These are phyloP conservation scores for Epinotia demarniana DNA, from an alignment of 2,888 invertebrate species.

Conservation along the genomic window DNA sequence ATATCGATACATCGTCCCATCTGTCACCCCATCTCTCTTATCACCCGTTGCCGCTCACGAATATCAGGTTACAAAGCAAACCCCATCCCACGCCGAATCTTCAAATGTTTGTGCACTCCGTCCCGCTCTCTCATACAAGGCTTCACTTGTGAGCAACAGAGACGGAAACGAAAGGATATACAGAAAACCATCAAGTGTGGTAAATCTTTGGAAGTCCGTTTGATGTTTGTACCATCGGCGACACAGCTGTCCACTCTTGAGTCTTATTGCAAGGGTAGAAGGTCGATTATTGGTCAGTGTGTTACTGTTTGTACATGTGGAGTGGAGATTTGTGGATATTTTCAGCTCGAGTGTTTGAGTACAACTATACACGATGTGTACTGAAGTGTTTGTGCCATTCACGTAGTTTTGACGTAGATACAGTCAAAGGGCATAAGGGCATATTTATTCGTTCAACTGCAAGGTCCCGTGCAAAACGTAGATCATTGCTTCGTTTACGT, in stretches of 20 bases:
- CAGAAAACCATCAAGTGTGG: slow-evolving; percentile 73
- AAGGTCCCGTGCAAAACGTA: not conserved
- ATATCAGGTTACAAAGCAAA: slow-evolving; percentile 73
- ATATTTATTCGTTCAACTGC: not conserved
- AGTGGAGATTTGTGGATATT: not conserved
- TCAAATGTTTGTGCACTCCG: slow-evolving; percentile 50
- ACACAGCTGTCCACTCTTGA: not conserved
- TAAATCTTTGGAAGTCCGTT: slow-evolving; percentile 21
- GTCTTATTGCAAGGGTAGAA: not conserved
- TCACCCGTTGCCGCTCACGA: slow-evolving; percentile 67
- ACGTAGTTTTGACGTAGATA: not conserved
- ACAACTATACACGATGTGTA: slow-evolving; percentile 2
- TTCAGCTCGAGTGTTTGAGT: not conserved
- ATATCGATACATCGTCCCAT: slow-evolving; percentile 45
- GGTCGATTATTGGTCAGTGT: not conserved
- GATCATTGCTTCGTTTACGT: not conserved
- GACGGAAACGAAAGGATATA: slow-evolving; percentile 66
- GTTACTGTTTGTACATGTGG: not conserved
- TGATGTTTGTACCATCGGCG: slow-evolving; percentile 23
- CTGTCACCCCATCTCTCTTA: slow-evolving; percentile 59
- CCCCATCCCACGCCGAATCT: slow-evolving; percentile 56
- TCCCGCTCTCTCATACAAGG: slow-evolving; percentile 51
- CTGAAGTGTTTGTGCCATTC: not conserved
- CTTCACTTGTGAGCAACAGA: slow-evolving; percentile 48
- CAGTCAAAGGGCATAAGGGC: not conserved